Base-by-base conservation (phyloP, 2,888 invertebrate species). In the Ennomos fuscantarius region DNA sequence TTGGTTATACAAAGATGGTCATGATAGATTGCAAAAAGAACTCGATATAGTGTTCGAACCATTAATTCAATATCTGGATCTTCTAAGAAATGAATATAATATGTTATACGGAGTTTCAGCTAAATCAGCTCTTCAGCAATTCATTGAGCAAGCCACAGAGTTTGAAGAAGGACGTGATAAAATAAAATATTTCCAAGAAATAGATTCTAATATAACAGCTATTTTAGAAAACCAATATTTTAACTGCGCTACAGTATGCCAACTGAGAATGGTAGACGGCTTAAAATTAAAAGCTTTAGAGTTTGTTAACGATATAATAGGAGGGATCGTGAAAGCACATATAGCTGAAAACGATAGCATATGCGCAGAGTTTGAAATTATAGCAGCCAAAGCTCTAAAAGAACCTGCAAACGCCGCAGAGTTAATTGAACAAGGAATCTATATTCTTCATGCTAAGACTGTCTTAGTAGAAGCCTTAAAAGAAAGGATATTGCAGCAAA, bases 401-500 rank as follows among this genome's bases (percentile, higher is more conserved):
- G 94, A 95, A 66, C 98, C 98, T 0, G 93, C 93, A 63, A 95
- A 95, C 37, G 97, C 97, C 0, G 95, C 95, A 69, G 96, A 98
- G 73, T 89, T 98, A 33, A 94, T 98, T 68, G 96, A 95, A 63
- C 94, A 96, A 84, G 96, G 96, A 33, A 93, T 95, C 52, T 97
- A 96, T 79, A 97, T 98, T 92, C 93, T 97, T 66, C 93, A 95
- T 66, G 97, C 96, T 0, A 95, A 96, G 70, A 95, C 96, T 6
- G 93, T 93, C 35, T 93, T 96, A 58, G 93, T 98, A 74, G 93
- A 94, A 55, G 89, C 93, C 51, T 88, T 97, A 36, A 95, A 94
- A 52, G 94, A 95, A 69, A 93, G 95, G 70, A 96, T 98, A 58
- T 88, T 94, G 55, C 85, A 91, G 15, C 95, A 95, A 72, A 84